Base-by-base conservation (phyloP, 2,113 vertebrate species). In the Stictonetta naevosa region DNA sequence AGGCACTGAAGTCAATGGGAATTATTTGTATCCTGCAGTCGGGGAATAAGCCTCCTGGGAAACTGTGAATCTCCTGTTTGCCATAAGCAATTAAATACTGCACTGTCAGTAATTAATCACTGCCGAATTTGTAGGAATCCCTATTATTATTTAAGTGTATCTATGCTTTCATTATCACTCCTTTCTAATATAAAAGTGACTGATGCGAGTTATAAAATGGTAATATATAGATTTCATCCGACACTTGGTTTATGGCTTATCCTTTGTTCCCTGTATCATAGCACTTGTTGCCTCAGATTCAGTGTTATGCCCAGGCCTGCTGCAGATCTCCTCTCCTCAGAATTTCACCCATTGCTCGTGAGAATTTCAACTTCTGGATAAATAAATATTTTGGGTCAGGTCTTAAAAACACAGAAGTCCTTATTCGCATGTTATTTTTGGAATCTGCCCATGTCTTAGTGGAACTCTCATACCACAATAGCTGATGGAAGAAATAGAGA, bases 331-430 rank as follows among this genome's bases (percentile, higher is more conserved):
- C 60, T 95, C 84, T 97, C 92, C 78, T 96, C 95, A 75, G 96
- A 97, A 96, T 93, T 97, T 98, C 95, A 96, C 90, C 96, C 95
- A 90, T 97, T 97, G 95, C 97, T 98, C 96, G 93, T 98, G 98
- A 98, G 98, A 98, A 98, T 98, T 98, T 98, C 96, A 96, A 76
- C 84, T 98, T 98, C 94, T 98, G 94, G 77, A 95, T 97, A 98
- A 98, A 97, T 96, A 98, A 98, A 97, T 98, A 96, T 97, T 98
- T 97, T 96, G 93, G 98, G 97, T 98, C 97, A 98, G 96, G 90
- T 96, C 96, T 98, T 96, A 94, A 97, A 98, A 98, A 96, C 96
- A 97, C 96, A 97, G 96, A 97, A 97, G 95, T 97, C 95, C 91
- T 75, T 97, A 97, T 96, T 97, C 3, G 4, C 75, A 64, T 98